Conservation (phyloP, 1,140 invertebrate genomes). For the Drosophila willistoni region DNA sequence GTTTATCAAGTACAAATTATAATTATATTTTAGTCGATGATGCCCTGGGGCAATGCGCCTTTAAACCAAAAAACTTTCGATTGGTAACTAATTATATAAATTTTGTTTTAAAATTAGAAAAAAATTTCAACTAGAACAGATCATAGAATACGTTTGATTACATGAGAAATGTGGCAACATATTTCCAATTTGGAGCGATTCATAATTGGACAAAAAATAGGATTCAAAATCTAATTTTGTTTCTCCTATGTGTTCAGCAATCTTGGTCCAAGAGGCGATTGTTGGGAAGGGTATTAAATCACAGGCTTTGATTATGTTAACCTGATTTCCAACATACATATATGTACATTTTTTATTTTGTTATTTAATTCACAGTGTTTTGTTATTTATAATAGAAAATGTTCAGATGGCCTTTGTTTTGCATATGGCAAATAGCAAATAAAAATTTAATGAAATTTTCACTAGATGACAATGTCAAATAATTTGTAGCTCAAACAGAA, state of each 20-base stretch:
- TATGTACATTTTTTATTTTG: slow-evolving; percentile 17
- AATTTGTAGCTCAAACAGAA: slow-evolving; percentile 43
- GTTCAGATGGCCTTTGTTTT: slow-evolving; percentile 21
- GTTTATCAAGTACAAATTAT: too few species aligned
- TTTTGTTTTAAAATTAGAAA: too few species aligned
- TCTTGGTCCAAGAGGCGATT: background rate
- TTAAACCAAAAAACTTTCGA: too few species aligned
- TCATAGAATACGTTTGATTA: too few species aligned
- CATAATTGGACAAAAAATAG: too few species aligned
- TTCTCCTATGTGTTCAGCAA: background rate
- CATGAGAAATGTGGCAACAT: too few species aligned
- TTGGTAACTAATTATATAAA: too few species aligned
- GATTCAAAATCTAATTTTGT: background rate
- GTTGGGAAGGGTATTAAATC: background rate
- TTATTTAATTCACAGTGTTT: slow-evolving; percentile 38
- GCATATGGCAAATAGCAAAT: slow-evolving; percentile 35
- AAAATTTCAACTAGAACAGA: too few species aligned
- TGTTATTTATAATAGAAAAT: slow-evolving; percentile 50
- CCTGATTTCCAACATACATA: background rate
- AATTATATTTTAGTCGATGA: slow-evolving; percentile 30
- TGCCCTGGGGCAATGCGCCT: too few species aligned
- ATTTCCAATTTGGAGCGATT: too few species aligned
- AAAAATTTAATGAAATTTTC: slow-evolving; percentile 60
- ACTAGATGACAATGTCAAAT: slow-evolving; percentile 27
- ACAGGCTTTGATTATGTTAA: background rate